These are phyloP conservation scores for Babyrousa celebensis DNA, from an alignment of 2,797 vertebrate genomes.

Conservation along the genomic window DNA sequence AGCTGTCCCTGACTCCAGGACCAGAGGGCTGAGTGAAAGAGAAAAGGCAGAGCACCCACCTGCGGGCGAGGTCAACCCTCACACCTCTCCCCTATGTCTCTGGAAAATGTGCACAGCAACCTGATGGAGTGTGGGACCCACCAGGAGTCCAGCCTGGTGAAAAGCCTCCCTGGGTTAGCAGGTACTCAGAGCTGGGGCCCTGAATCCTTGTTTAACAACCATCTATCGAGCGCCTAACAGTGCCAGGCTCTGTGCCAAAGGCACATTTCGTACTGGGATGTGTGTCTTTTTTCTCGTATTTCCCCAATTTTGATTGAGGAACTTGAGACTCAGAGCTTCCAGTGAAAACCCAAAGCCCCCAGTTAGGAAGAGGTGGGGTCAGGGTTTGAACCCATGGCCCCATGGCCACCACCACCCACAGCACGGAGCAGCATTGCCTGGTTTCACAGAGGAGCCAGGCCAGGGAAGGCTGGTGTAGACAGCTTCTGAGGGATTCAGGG, in stretches of 20 bases:
- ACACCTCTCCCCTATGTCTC: not conserved
- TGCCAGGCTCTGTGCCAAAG: not conserved
- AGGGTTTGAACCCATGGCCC: not conserved
- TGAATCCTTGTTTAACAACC: not conserved
- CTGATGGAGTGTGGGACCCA: not conserved
- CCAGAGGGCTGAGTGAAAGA: not conserved
- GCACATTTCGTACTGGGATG: not conserved
- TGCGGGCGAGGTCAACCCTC: accelerated
- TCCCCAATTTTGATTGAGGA: conserved; percentile 12
- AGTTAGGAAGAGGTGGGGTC: not conserved
- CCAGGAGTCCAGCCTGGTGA: not conserved
- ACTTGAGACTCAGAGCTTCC: not conserved
- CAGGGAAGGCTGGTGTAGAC: not conserved
- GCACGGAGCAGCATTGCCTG: not conserved
- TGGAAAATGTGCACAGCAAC: not conserved
- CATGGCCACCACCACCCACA: not conserved
- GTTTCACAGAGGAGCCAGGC: not conserved
- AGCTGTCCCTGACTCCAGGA: not conserved
- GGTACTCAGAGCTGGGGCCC: not conserved
- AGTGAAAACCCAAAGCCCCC: not conserved
- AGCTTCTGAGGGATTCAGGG: not conserved
- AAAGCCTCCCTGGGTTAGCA: not conserved
- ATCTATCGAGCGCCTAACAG: not conserved
- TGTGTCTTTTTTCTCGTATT: not conserved
- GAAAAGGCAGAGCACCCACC: not conserved